Evolutionary conservation across 2,888 invertebrate species (phyloP).

Genomic region (Ypsolopha scabrella): DNA sequence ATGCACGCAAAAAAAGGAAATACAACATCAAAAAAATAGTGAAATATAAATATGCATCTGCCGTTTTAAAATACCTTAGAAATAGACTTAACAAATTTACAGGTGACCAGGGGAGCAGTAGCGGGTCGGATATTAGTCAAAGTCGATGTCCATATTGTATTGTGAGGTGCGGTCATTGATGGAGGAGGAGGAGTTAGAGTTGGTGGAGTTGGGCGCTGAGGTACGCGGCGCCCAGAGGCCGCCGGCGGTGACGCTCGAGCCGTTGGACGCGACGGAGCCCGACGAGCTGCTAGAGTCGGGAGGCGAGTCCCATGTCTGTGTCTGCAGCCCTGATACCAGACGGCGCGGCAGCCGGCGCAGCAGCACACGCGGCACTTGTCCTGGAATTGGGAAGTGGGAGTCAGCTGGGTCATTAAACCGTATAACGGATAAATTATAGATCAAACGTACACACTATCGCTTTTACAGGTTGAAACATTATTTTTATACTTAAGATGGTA

Average conservation of each 20-base stretch:
- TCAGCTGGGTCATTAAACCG: too few species aligned
- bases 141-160: conserved; percentile 64
- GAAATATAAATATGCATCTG: too few species aligned
- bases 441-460: too few species aligned
- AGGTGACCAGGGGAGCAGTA: not conserved
- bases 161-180: conserved; percentile 27
- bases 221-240: conserved; percentile 26
- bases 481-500: too few species aligned
- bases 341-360: conserved; percentile 26
- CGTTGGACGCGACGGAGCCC: conserved; percentile 15
- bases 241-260: conserved; percentile 19
- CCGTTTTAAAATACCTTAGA: too few species aligned
- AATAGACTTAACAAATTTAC: too few species aligned
- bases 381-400: too few species aligned
- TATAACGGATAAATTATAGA: too few species aligned
- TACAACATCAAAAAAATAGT: too few species aligned
- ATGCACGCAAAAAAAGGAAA: too few species aligned
- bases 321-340: conserved; percentile 14
- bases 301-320: conserved; percentile 16
- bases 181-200: conserved; percentile 23
- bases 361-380: conserved; percentile 15
- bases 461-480: too few species aligned
- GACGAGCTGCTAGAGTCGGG: conserved; percentile 11
- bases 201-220: conserved; percentile 21
- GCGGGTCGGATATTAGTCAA: conserved; percentile 29